Evolutionary conservation across 2,113 vertebrate genomes (phyloP).

Genomic region (Triplophysa siluroides): DNA sequence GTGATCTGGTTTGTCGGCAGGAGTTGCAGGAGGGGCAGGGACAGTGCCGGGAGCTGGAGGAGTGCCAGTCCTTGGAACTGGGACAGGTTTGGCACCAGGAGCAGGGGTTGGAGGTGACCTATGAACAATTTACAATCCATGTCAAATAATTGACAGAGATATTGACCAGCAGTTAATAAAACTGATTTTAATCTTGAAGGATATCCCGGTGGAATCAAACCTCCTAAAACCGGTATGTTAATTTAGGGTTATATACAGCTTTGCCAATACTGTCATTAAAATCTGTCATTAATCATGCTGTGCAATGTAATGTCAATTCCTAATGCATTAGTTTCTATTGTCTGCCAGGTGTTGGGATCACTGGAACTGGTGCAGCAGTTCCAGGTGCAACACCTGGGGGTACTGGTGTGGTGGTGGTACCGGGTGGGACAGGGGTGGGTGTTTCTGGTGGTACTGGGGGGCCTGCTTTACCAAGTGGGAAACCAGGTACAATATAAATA

Average conservation of each 20-base stretch:
- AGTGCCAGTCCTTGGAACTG: not conserved
- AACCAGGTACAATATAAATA: constrained; percentile 60
- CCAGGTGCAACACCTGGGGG: constrained; percentile 63
- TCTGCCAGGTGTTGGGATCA: constrained; percentile 42
- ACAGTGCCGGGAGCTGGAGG: not conserved
- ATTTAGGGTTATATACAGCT: not conserved
- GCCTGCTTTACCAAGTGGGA: constrained; percentile 50
- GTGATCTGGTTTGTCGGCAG: not conserved
- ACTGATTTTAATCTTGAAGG: constrained; percentile 39
- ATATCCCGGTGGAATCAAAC: constrained; percentile 56
- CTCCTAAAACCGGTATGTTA: constrained; percentile 56
- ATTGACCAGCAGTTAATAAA: not conserved
- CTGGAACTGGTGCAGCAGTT: constrained; percentile 60
- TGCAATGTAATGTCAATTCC: not conserved
- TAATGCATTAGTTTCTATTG: not conserved
- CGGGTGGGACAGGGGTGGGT: constrained; percentile 20
- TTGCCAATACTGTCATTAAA: not conserved
- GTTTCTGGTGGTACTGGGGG: constrained; percentile 63
- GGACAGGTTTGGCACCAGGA: not conserved
- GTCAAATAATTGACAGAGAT: not conserved
- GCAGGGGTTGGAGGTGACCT: constrained; percentile 10
- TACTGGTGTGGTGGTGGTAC: constrained; percentile 21
- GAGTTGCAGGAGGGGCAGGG: constrained; percentile 1
- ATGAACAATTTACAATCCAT: not conserved
- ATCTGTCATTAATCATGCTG: not conserved